Conservation (phyloP, 1,140 invertebrate genomes). For the Rhyzopertha dominica region DNA sequence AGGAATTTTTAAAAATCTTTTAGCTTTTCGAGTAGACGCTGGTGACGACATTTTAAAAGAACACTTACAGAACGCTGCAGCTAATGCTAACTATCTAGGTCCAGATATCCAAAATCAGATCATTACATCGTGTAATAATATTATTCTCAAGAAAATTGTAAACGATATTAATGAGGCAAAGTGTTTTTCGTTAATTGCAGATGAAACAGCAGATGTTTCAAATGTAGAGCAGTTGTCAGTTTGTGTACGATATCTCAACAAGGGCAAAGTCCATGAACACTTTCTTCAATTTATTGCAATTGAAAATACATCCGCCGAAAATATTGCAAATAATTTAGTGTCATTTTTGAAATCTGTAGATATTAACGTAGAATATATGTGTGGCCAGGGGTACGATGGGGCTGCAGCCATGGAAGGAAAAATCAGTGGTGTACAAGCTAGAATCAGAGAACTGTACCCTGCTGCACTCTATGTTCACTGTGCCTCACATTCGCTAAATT, state of each 20-base stretch:
- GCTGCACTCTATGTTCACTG: slow-evolving; percentile 16
- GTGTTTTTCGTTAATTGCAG: slow-evolving; percentile 16
- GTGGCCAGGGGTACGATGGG: slow-evolving; percentile 17
- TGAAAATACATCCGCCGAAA: neutral
- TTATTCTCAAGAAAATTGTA: slow-evolving; percentile 12
- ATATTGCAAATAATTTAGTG: neutral
- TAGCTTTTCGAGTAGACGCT: slow-evolving; percentile 1
- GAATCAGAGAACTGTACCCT: slow-evolving; percentile 1
- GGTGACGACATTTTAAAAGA: slow-evolving; percentile 6
- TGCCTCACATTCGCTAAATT: slow-evolving; percentile 13
- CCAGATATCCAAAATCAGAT: slow-evolving; percentile 22
- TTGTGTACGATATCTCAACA: slow-evolving; percentile 11
- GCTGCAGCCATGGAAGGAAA: slow-evolving; percentile 7
- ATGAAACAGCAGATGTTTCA: slow-evolving; percentile 18
- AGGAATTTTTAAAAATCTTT: slow-evolving; percentile 14
- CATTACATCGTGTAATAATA: slow-evolving; percentile 13
- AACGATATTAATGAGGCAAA: slow-evolving; percentile 7
- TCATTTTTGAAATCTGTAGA: slow-evolving; percentile 1
- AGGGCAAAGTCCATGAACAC: neutral
- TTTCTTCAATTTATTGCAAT: slow-evolving; percentile 1
- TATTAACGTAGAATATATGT: slow-evolving; percentile 11
- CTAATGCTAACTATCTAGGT: slow-evolving; percentile 14
- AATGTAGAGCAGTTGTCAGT: slow-evolving; percentile 18
- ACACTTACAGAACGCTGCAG: slow-evolving; percentile 9
- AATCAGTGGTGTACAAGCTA: slow-evolving; percentile 8